Evolutionary conservation across 2,113 vertebrate species (phyloP), one percentile per base, ranked within the genome.

Genomic region (Bostrychus sinensis): DNA sequence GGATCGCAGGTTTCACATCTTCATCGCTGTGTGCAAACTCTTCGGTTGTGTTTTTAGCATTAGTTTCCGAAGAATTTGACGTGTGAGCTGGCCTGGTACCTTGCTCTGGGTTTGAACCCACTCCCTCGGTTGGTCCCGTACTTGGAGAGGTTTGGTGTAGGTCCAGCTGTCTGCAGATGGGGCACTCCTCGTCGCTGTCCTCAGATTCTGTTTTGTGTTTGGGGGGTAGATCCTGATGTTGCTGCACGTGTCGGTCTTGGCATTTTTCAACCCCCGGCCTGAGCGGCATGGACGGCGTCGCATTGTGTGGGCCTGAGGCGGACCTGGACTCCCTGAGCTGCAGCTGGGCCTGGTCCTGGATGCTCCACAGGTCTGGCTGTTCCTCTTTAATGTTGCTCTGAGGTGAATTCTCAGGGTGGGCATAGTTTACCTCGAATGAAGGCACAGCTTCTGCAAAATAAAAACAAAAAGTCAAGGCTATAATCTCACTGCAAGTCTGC

Each of bases 141-240:
- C 28, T 7, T 7, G 7, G 28, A 30, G 28, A 4, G 7, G 28
- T 7, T 25, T 22, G 43, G 8, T 11, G 7, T 19, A 2, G 42
- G 17, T 22, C 45, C 10, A 48, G 45, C 14, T n/a, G 48, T n/a
- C 16, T 28, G 48, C 48, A 51, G 48, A 51, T 51, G 6, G 48
- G 48, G 8, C 48, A 51, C 48, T 51, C 48, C 48, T 51, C 48
- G 16, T 28, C 48, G 14, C 48, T 51, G 48, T 26, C 48, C 2
- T 30, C 48, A 3, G 48, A 28, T 13, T 51, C 14, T 4, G 48
- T 51, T 16, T 28, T 51, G 48, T 51, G 48, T 14, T 51, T 28
- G 48, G 11, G 12, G 7, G 48, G 6, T 7, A 3, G 25, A 8
- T 51, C 26, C 48, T 2, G 5, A 7, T 28, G 25, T 12, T 9